Evolutionary conservation across 2,797 vertebrate genomes (phyloP), one percentile per base, ranked within the genome.

Genomic region (Pangasius mekongensis): DNA sequence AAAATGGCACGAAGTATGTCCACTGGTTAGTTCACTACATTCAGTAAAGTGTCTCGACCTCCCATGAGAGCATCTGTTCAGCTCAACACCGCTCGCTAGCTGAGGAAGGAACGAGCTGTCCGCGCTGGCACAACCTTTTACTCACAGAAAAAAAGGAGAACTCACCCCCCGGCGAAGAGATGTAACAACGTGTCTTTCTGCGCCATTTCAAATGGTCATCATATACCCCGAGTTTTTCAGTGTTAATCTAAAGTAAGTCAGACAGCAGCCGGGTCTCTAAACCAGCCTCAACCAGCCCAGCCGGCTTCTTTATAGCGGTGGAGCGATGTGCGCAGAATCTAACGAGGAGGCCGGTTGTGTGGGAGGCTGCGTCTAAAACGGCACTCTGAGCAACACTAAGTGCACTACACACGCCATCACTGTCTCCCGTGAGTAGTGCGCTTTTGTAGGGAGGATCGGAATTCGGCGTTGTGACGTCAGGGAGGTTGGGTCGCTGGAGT

Each of bases 121-220:
- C 13, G 47, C 1, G 39, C 27, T n/a, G 54, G 10, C 77, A 33
- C 30, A 49, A 5, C 39, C n/a, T 22, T 20, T 20, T 39, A 56
- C n/a, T 24, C 27, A 66, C 14, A n/a, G 3, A 6, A 13, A 43
- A 83, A 60, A 64, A 6, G 2, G 16, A 33, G 10, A 33, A 84
- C 83, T 85, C 52, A 85, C 83, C 83, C 83, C 30, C 83, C 83
- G 5, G 82, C 82, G 62, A 84, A 84, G 62, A 84, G 82, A 67
- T 84, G 82, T 33, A 84, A 84, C 33, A 67, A 85, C 83, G 83
- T 85, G 33, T 85, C 83, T 73, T 58, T 85, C 52, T 85, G 83
- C 7, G 83, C 83, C 83, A 85, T 85, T 58, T 85, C 27, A 85
- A 14, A 39, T 9, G 5, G 1, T 56, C 83, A 73, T 85, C n/a